A percentile compares a stretch with the other conserved stretches of the same genome.
These are phyloP conservation scores for Micrasema minimum DNA, from an alignment of 1,140 invertebrate species.

Conservation along the genomic window DNA sequence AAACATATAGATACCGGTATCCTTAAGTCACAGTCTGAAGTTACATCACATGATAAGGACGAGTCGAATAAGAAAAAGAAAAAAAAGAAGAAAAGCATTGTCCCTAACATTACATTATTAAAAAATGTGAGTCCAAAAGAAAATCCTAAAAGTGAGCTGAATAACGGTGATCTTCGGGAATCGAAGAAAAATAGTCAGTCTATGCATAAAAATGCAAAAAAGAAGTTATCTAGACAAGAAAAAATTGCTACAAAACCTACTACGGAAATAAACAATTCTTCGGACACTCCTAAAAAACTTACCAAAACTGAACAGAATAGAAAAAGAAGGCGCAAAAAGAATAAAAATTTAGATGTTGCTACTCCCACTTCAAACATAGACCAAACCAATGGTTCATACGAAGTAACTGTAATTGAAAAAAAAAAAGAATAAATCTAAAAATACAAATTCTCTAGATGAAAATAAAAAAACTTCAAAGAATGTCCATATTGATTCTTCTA, in stretches of 20 bases:
- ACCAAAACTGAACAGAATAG: slow-evolving; percentile 33
- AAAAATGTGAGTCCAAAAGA: neutral
- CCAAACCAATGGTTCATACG: neutral
- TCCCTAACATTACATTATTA: too few relatives aligned
- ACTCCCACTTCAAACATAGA: neutral
- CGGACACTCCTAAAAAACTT: slow-evolving; percentile 15
- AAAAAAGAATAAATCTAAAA: neutral
- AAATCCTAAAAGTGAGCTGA: slow-evolving; percentile 14
- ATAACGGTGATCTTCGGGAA: neutral
- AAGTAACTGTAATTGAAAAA: too few relatives aligned
- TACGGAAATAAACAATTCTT: slow-evolving; percentile 6
- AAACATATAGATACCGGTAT: too few relatives aligned
- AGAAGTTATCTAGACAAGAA: slow-evolving; percentile 7
- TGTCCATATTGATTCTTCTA: neutral
- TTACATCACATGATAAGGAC: slow-evolving; percentile 9
- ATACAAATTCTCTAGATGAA: neutral
- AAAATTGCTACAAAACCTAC: neutral
- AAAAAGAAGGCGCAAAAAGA: slow-evolving; percentile 32
- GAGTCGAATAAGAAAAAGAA: slow-evolving; percentile 9
- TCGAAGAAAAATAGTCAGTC: slow-evolving; percentile 14
- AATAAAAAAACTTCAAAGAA: neutral
- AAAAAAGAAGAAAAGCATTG: neutral
- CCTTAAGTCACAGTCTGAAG: too few relatives aligned
- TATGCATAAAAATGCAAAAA: slow-evolving; percentile 25
- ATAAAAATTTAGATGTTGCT: slow-evolving; percentile 12